Evolutionary conservation across 2,113 vertebrate genomes (phyloP), one percentile per base, ranked within the genome.

Genomic region (Serinus canaria): DNA sequence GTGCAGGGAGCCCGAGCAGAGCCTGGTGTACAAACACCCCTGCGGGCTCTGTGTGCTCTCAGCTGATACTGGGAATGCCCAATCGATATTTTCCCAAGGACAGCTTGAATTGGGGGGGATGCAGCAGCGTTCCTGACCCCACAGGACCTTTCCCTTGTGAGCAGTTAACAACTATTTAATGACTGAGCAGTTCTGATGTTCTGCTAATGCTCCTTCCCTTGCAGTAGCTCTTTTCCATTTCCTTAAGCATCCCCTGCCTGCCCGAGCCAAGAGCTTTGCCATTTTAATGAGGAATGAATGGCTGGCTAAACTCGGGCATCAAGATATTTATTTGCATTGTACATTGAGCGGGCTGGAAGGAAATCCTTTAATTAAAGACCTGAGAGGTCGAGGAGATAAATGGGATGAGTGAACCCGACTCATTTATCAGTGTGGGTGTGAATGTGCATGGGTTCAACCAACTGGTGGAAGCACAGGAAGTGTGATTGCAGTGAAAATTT

Each of bases 201-300:
- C 67, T 23, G 4, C 85, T 79, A 6, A 52, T 1, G 10, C 59
- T 69, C 77, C 73, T 86, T 58, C 24, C 90, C 91, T 59, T 28
- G 28, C 5, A 56, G 59, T 37, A 11, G 66, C 46, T n/a, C 80
- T 92, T 74, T 96, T 95, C 91, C 82, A 90, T 72, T 25, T 94
- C 91, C 80, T 47, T 94, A 44, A 83, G 35, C 83, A 90, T 46
- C 94, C 35, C 1, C 55, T 52, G 82, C 73, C 76, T 76, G 68
- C 53, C 31, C 28, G 31, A 96, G 76, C 85, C 87, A 67, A 72
- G 67, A 86, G 53, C 44, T 94, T 95, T 92, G 39, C 76, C 37
- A 35, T 92, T 97, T 96, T 96, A 92, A 94, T 89, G 83, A 94
- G 92, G 70, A 79, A 86, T 33, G 53, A 76, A 94, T 15, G 58